phyloP scores from a whole-genome alignment of 2,113 vertebrate species.

The Rhinogobius similis region DNA sequence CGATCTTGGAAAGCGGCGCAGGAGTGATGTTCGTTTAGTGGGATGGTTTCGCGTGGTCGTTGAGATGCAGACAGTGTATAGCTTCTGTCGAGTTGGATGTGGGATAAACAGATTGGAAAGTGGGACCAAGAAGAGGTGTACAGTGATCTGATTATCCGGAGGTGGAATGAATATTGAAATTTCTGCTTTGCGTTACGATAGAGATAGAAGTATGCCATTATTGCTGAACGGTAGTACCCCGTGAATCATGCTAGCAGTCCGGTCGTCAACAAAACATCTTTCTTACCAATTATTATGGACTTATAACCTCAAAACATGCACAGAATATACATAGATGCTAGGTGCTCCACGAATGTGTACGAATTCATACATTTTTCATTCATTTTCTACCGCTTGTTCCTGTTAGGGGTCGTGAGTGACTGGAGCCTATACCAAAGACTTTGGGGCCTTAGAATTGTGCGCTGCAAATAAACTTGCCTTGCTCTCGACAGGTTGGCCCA shows the following conservation, averaged over 20 bases:
- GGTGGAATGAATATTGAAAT: slow-evolving; percentile 43
- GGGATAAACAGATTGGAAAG: slow-evolving; percentile 18
- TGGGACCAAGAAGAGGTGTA: slow-evolving; percentile 20
- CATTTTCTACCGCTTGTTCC: too few relatives aligned
- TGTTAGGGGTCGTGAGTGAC: too few relatives aligned
- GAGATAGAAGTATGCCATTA: background rate
- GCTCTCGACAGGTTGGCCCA: too few relatives aligned
- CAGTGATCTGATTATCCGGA: slow-evolving; percentile 8
- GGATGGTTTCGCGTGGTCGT: slow-evolving; percentile 20
- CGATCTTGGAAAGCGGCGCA: slow-evolving; percentile 36
- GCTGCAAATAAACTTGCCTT: too few relatives aligned
- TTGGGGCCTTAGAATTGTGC: too few relatives aligned
- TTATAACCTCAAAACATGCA: too few relatives aligned
- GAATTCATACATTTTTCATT: too few relatives aligned
- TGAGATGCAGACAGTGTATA: slow-evolving; percentile 29
- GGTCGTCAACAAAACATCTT: background rate
- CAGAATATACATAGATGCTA: too few relatives aligned
- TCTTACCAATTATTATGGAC: background rate
- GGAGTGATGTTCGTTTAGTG: slow-evolving; percentile 54
- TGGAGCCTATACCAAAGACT: too few relatives aligned
- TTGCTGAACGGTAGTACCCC: too few relatives aligned
- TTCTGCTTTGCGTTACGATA: slow-evolving; percentile 15
- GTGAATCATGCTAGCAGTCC: background rate
- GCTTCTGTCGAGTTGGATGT: background rate
- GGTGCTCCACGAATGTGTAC: too few relatives aligned